Conservation (phyloP, 2,888 invertebrate genomes). For the Noctua janthina region DNA sequence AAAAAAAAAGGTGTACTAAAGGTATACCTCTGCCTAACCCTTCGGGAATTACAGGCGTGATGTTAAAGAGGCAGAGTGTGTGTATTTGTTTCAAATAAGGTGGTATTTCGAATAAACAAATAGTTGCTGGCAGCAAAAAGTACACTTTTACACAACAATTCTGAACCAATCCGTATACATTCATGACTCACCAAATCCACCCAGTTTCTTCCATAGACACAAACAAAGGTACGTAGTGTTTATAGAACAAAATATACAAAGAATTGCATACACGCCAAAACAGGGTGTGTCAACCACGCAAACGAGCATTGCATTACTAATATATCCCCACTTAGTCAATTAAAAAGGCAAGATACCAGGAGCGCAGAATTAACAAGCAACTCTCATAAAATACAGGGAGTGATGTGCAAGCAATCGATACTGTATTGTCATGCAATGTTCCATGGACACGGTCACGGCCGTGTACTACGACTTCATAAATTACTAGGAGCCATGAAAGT, state of each 20-base stretch:
- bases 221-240: conserved; percentile 24
- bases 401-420: conserved; percentile 63
- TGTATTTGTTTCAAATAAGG: too few species aligned
- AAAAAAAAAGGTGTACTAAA: not conserved
- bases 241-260: conserved; percentile 30
- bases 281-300: conserved; percentile 41
- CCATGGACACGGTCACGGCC: conserved; percentile 65
- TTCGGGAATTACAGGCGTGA: too few species aligned
- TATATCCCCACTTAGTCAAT: conserved; percentile 39
- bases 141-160: not conserved
- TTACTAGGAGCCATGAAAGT: conserved; percentile 64
- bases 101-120: not conserved
- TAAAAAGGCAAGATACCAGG: conserved; percentile 47
- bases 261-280: conserved; percentile 56
- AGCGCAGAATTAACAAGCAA: conserved; percentile 29
- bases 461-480: conserved; percentile 37
- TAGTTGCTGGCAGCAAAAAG: not conserved
- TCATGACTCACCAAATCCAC: conserved; percentile 32
- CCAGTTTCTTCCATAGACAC: conserved; percentile 10
- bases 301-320: conserved; percentile 41
- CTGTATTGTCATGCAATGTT: conserved; percentile 61
- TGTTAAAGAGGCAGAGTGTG: not conserved
- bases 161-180: not conserved
- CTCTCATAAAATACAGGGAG: conserved; percentile 28
- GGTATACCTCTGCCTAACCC: not conserved